Conservation (phyloP, 2,113 vertebrate species). For the Gobiocypris rarus region DNA sequence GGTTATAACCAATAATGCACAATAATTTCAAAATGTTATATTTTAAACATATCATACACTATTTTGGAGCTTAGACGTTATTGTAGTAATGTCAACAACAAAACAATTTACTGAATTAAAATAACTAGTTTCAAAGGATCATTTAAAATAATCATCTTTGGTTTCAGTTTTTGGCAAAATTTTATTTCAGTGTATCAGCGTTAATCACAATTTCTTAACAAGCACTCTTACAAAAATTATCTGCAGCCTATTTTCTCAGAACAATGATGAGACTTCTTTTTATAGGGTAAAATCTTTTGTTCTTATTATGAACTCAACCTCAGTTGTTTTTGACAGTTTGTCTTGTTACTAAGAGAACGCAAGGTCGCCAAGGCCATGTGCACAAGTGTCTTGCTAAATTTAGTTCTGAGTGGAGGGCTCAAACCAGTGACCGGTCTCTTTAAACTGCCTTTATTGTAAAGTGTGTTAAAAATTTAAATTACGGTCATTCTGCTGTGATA, state of each 20-base stretch:
- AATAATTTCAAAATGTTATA: too few species aligned
- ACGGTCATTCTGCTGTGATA: slow-evolving; percentile 15
- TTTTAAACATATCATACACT: background rate
- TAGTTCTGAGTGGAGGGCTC: slow-evolving; percentile 34
- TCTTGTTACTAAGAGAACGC: slow-evolving; percentile 41
- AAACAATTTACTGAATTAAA: background rate
- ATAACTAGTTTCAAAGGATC: background rate
- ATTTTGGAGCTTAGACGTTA: background rate
- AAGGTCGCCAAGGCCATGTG: slow-evolving; percentile 29
- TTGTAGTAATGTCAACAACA: background rate
- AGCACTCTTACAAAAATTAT: background rate
- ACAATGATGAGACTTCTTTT: background rate
- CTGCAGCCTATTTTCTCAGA: background rate
- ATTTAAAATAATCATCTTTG: background rate
- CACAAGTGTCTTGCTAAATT: slow-evolving; percentile 47
- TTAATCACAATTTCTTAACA: background rate
- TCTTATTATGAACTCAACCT: slow-evolving; percentile 17
- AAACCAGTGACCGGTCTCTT: slow-evolving; percentile 36
- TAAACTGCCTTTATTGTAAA: slow-evolving; percentile 12
- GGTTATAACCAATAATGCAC: background rate
- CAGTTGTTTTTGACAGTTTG: slow-evolving; percentile 46
- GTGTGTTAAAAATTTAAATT: slow-evolving; percentile 12
- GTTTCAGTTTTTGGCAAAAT: background rate
- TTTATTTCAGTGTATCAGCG: background rate
- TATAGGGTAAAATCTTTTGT: background rate